Evolutionary conservation across 1,140 invertebrate genomes (phyloP), one percentile per base, ranked within the genome.

Genomic region (Megalopta genalis): DNA sequence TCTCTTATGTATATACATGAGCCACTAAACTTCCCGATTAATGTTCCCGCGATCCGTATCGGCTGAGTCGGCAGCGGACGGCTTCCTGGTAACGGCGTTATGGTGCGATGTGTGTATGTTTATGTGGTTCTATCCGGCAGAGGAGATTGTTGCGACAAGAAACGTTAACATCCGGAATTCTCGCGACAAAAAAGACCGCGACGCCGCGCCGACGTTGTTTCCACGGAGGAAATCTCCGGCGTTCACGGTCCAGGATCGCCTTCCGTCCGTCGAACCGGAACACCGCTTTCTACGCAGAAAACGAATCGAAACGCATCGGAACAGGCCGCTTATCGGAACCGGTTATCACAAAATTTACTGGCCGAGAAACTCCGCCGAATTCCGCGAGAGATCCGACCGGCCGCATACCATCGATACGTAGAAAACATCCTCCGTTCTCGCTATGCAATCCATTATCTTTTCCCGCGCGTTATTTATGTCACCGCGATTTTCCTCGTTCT

Each of bases 21-120:
- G 57, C 59, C 70, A 63, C 37, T 59, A 60, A 72, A 42, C 57
- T 60, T 59, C 16, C 59, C 39, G 64, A 39, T 66, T 46, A 46
- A 42, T 12, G 64, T 46, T 42, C n/a, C 64, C 16, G n/a, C n/a
- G 25, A 49, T 66, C 12, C 39, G 21, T 16, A 14, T 46, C 39
- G 6, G 18, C 39, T 6, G 7, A 12, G n/a, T 16, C 39, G 23
- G 9, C 39, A 23, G 42, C 14, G 37, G 25, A 66, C n/a, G 10
- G 21, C 10, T 39, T 16, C 12, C 64, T 66, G 23, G 23, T 66
- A 10, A 4, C 39, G 10, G n/a, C 12, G 46, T 46, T 52, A 52
- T 21, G 49, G 21, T 66, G 9, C 37, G 25, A 66, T 2, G 6
- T 12, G 64, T 37, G 14, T 66, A 63, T 23, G 39, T 23, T 39